A percentile compares a stretch with the other conserved stretches of the same genome.
These are phyloP conservation scores for Chrysolina oricalcia DNA, from an alignment of 2,888 invertebrate genomes.

Conservation along the genomic window DNA sequence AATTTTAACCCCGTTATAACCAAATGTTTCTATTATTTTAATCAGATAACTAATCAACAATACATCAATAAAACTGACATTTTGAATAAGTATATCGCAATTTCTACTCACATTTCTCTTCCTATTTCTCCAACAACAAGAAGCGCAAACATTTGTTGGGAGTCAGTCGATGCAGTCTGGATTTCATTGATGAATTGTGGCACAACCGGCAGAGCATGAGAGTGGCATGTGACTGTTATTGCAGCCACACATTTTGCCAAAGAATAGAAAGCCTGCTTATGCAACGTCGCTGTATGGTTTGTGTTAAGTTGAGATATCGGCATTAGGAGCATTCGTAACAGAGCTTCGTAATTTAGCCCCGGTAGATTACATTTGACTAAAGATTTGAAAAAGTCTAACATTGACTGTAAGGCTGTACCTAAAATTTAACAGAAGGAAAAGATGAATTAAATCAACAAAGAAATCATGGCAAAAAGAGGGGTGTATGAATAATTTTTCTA, in stretches of 20 bases:
- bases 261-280: slow-evolving; percentile 91
- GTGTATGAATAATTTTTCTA: too few relatives aligned
- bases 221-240: slow-evolving; percentile 84
- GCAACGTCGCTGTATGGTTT: slow-evolving; percentile 68
- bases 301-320: slow-evolving; percentile 71
- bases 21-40: too few relatives aligned
- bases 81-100: background rate
- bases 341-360: slow-evolving; percentile 83
- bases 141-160: slow-evolving; percentile 93
- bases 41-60: too few relatives aligned
- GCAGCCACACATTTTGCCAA: slow-evolving; percentile 97
- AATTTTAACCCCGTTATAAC: too few relatives aligned
- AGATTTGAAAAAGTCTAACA: slow-evolving; percentile 95
- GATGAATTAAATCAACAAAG: too few relatives aligned
- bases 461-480: too few relatives aligned
- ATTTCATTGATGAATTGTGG: slow-evolving; percentile 82
- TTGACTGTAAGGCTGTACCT: slow-evolving; percentile 92
- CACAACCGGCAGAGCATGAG: slow-evolving; percentile 81
- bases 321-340: slow-evolving; percentile 82
- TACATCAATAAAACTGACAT: too few relatives aligned
- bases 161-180: slow-evolving; percentile 81
- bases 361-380: slow-evolving; percentile 87
- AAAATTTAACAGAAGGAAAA: slow-evolving; percentile 44
- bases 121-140: slow-evolving; percentile 98
- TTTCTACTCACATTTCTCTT: slow-evolving; percentile 83